phyloP scores from a whole-genome alignment of 2,797 vertebrate genomes.

The Alca torda region DNA sequence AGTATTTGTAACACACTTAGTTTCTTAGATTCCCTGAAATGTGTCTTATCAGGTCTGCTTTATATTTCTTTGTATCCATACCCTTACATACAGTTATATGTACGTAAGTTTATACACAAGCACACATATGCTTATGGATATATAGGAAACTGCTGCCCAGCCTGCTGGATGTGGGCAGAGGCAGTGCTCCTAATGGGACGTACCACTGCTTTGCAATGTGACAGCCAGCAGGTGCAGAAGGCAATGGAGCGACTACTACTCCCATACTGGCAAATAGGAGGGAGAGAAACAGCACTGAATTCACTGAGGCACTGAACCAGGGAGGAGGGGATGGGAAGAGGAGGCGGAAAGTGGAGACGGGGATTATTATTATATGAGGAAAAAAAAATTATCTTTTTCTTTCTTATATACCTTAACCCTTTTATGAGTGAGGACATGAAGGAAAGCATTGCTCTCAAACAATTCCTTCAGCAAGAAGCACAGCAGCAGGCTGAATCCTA shows the following conservation, averaged over 20 bases:
- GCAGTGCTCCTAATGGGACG: not conserved
- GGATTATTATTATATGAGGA: not conserved
- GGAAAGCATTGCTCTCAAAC: not conserved
- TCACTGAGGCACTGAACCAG: not conserved
- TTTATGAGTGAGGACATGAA: not conserved
- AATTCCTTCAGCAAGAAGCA: not conserved
- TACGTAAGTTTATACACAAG: too few relatives aligned
- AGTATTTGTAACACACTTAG: not conserved
- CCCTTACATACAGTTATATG: not conserved
- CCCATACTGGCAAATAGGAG: not conserved
- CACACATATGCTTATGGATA: accelerated
- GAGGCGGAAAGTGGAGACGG: not conserved
- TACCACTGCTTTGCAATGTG: not conserved
- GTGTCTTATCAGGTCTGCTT: not conserved
- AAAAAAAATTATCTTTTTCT: not conserved
- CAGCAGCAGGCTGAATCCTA: not conserved
- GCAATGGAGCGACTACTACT: not conserved
- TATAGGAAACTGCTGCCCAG: not conserved
- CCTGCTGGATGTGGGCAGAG: not conserved
- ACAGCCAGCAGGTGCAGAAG: not conserved
- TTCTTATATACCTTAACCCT: not conserved
- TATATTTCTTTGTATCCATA: not conserved
- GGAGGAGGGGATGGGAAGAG: not conserved
- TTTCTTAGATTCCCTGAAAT: not conserved
- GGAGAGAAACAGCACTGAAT: not conserved